Percentiles rank a stretch among this genome's conserved stretches.
phyloP scores from a whole-genome alignment of 2,113 vertebrate genomes.

The Toxotes jaculatrix region DNA sequence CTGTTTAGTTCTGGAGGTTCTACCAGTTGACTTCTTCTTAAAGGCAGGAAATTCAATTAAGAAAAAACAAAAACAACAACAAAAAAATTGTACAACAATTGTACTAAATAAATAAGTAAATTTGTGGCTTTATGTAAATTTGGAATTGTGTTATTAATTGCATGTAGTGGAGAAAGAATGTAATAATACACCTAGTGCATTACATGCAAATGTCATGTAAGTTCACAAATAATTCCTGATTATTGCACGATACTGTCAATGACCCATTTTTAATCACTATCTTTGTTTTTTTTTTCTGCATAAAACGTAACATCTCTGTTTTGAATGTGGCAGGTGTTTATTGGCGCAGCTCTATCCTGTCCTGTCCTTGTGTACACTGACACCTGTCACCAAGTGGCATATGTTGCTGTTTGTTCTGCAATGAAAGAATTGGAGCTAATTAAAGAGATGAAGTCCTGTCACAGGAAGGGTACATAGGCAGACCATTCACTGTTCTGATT shows the following conservation, averaged over 20 bases:
- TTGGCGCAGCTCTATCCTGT: conserved; percentile 25
- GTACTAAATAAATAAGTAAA: neutral
- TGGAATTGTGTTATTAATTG: neutral
- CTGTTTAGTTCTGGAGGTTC: too few species aligned
- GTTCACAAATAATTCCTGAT: neutral
- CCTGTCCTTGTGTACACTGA: conserved; percentile 64
- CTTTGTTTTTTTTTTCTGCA: neutral
- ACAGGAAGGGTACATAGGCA: conserved; percentile 72
- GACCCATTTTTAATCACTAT: neutral
- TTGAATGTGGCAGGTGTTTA: conserved; percentile 72
- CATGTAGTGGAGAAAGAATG: neutral
- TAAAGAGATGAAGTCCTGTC: conserved; percentile 61
- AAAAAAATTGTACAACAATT: too few species aligned
- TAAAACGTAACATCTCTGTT: conserved; percentile 6
- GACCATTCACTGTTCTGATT: conserved; percentile 73
- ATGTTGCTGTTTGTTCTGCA: conserved; percentile 80
- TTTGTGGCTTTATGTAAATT: neutral
- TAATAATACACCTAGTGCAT: neutral
- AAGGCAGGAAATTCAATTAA: neutral
- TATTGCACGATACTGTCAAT: neutral
- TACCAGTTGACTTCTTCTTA: too few species aligned
- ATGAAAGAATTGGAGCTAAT: conserved; percentile 76
- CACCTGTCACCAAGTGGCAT: conserved; percentile 73
- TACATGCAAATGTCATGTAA: neutral
- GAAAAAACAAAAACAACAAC: too few species aligned